These are phyloP conservation scores for Platysternon megacephalum DNA, from an alignment of 2,113 vertebrate genomes.

Conservation along the genomic window DNA sequence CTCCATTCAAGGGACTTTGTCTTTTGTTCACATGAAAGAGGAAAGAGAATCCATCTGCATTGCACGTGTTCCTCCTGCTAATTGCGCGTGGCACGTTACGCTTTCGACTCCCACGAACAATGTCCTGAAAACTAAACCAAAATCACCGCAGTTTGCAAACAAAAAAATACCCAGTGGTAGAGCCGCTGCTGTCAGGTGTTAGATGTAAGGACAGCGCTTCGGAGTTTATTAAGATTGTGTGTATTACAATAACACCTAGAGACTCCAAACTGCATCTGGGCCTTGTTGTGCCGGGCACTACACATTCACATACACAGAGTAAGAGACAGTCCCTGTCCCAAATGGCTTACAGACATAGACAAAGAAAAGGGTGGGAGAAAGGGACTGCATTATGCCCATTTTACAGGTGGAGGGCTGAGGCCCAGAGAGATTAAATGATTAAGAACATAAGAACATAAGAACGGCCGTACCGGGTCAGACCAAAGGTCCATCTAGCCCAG, in stretches of 20 bases:
- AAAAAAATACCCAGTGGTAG: constrained; percentile 23
- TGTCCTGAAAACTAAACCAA: constrained; percentile 66
- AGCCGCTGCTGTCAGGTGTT: neutral
- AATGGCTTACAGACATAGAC: neutral
- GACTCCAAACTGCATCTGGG: neutral
- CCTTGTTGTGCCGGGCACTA: constrained; percentile 18
- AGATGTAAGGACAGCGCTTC: neutral
- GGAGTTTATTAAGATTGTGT: neutral
- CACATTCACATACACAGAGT: neutral
- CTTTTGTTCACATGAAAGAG: constrained; percentile 74
- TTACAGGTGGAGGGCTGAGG: neutral
- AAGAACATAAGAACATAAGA: too few species aligned
- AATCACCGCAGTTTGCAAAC: constrained; percentile 33
- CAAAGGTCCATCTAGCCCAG: too few species aligned
- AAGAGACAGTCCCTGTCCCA: constrained; percentile 29
- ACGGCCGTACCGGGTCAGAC: too few species aligned
- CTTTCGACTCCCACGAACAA: constrained; percentile 30
- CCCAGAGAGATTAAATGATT: neutral
- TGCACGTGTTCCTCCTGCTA: constrained; percentile 73
- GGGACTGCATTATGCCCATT: neutral
- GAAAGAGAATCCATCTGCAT: constrained; percentile 75
- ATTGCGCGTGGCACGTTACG: constrained; percentile 54
- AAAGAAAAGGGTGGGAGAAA: neutral
- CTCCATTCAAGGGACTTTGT: constrained; percentile 74
- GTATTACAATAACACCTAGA: neutral